Percentiles rank a stretch among this genome's conserved stretches.
Conservation (phyloP, 2,888 invertebrate genomes). For the Tuberolachnus salignus region DNA sequence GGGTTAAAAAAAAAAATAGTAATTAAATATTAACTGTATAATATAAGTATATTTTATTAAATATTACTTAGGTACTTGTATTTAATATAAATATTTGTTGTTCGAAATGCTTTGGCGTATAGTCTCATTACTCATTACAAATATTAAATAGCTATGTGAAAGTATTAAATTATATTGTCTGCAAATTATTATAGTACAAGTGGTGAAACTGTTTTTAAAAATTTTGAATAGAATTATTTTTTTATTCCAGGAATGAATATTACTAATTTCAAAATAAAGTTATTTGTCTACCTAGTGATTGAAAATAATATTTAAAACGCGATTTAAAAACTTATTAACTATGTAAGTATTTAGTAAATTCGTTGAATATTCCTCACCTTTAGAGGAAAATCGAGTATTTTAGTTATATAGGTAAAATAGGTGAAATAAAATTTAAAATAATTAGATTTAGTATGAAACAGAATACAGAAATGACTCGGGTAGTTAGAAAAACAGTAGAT, state of each 20-base stretch:
- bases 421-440: too few species aligned
- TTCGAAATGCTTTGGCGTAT: not conserved
- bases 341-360: not conserved
- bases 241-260: slow-evolving; percentile 3
- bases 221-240: not conserved
- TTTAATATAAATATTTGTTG: not conserved
- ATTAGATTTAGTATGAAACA: too few species aligned
- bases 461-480: too few species aligned
- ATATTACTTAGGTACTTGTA: not conserved
- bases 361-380: not conserved
- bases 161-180: too few species aligned
- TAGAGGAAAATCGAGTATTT: too few species aligned
- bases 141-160: not conserved
- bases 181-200: too few species aligned
- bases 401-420: too few species aligned
- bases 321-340: not conserved
- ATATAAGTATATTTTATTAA: not conserved
- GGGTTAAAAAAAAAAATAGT: not conserved
- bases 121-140: not conserved
- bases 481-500: too few species aligned
- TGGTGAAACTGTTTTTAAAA: not conserved
- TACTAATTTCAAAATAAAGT: not conserved
- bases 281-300: too few species aligned
- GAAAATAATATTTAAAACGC: not conserved
- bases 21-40: not conserved